phyloP scores from a whole-genome alignment of 2,113 vertebrate genomes.

The Poicephalus gulielmi region DNA sequence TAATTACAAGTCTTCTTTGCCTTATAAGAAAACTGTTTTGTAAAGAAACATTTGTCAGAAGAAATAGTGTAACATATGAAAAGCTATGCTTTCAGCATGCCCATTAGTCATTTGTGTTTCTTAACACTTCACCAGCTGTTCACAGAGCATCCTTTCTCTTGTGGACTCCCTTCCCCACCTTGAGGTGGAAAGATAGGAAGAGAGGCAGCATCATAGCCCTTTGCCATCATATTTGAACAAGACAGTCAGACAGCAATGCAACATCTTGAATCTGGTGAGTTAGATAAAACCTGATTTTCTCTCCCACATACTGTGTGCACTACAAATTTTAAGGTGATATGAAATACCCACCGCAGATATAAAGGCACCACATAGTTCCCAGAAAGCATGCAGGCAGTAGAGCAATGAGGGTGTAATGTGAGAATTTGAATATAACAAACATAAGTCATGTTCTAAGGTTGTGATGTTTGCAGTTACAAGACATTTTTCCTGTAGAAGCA shows the following conservation, averaged over 20 bases:
- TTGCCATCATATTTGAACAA: background rate
- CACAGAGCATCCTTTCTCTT: background rate
- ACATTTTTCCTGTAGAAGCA: background rate
- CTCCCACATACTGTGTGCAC: background rate
- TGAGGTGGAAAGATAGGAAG: background rate
- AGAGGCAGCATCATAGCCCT: background rate
- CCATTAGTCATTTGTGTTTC: background rate
- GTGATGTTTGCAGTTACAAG: background rate
- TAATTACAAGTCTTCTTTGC: background rate
- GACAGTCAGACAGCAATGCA: background rate
- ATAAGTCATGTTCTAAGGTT: background rate
- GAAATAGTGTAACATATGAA: background rate
- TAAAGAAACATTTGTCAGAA: background rate
- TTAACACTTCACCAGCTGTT: background rate
- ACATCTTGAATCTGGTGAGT: background rate
- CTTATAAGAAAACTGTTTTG: background rate
- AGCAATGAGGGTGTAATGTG: accelerated
- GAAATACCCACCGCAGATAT: background rate
- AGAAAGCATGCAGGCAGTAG: background rate
- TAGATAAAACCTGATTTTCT: background rate
- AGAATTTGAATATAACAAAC: background rate
- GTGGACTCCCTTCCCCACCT: background rate
- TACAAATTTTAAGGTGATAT: background rate
- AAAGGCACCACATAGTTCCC: background rate
- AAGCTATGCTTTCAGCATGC: background rate